A percentile compares a stretch with the other conserved stretches of the same genome.
Conservation (phyloP, 2,797 vertebrate species). For the Tamandua tetradactyla region DNA sequence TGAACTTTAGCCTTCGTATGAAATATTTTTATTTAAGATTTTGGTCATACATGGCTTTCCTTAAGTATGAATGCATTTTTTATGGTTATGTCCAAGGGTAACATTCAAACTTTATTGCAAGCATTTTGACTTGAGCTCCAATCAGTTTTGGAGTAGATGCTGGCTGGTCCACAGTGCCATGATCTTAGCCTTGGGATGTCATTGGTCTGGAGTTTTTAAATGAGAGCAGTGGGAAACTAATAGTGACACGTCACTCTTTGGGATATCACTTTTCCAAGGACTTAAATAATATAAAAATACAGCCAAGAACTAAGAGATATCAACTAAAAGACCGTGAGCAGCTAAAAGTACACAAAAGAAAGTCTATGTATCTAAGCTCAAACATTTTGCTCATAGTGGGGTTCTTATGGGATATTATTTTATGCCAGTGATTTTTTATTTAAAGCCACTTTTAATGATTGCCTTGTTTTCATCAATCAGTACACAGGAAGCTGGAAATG, state of each 20-base stretch:
- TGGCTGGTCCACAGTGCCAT: neutral
- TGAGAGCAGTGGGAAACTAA: neutral
- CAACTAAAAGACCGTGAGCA: neutral
- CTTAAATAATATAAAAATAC: constrained; percentile 42
- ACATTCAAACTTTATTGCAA: neutral
- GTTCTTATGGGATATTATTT: neutral
- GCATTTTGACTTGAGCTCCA: neutral
- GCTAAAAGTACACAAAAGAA: neutral
- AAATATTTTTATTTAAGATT: constrained; percentile 34
- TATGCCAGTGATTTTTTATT: neutral
- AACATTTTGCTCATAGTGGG: neutral
- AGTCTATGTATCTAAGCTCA: neutral
- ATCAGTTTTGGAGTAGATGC: neutral
- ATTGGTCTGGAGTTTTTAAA: constrained; percentile 18
- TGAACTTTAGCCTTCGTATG: constrained; percentile 7
- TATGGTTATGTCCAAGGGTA: neutral
- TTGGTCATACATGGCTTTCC: neutral
- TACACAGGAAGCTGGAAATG: neutral
- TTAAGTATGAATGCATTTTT: neutral
- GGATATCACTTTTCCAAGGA: neutral
- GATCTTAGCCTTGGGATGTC: neutral
- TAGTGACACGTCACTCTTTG: neutral
- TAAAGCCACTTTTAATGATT: constrained; percentile 1
- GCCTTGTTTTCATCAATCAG: neutral
- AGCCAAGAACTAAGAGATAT: neutral